Base-by-base conservation (phyloP, 2,797 vertebrate genomes). In the Pteropus rufus region DNA sequence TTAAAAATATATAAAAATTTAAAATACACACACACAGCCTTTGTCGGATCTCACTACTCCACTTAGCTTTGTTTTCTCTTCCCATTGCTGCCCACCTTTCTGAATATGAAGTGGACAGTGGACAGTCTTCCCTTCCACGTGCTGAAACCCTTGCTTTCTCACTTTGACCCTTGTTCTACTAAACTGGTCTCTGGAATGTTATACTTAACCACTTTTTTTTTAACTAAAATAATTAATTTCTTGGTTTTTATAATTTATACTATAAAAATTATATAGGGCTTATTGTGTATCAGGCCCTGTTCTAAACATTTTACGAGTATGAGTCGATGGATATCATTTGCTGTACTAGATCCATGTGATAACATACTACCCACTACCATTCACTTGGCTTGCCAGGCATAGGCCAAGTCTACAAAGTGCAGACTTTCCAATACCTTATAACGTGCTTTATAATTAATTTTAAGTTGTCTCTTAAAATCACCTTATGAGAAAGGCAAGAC, bases 401-500 rank as follows among this genome's bases (percentile, higher is more conserved):
- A 75, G 80, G 23, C 18, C 70, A 92, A 6, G 14, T 79, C 80
- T 76, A 77, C 56, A 69, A 58, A 41, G 10, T 39, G 52, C 21
- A 81, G 54, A 76, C 15, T 52, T 86, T 69, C 52, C 49, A 91
- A 91, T 77, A 56, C n/a, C 26, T 85, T 89, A 84, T 67, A 81
- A 96, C 72, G 23, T 85, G 49, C 82, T 76, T 95, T 89, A 77
- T 82, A 89, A 80, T 52, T 83, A 44, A 85, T 64, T 89, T 93
- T 52, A 67, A 89, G 39, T 76, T 93, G 75, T 72, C 36, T 79
- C 34, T 64, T 84, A 93, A 36, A 93, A 96, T 89, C 70, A 84
- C n/a, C 44, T 64, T 86, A 39, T 56, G 18, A 79, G 54, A 34
- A 26, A 64, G 26, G 31, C 10, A 81, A 46, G 21, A 26, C 2